Percentiles rank a stretch among this genome's conserved stretches.
These are phyloP conservation scores for Brachymystax lenok DNA, from an alignment of 2,797 vertebrate genomes.

Conservation along the genomic window DNA sequence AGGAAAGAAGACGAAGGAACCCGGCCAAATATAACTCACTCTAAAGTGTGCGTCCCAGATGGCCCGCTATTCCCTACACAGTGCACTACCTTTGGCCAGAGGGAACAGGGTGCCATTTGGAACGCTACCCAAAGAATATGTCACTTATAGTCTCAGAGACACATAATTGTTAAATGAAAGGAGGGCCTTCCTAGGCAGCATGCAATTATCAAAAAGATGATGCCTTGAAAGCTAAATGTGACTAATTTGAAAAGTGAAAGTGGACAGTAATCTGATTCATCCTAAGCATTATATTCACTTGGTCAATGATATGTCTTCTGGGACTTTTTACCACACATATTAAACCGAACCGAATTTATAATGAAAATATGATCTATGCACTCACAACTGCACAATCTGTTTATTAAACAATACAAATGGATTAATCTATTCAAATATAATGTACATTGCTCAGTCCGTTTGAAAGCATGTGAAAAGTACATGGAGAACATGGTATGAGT, in stretches of 20 bases:
- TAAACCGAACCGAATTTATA: constrained; percentile 26
- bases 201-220: constrained; percentile 64
- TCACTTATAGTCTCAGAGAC: constrained; percentile 51
- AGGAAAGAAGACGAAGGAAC: constrained; percentile 52
- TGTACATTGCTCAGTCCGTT: too few relatives aligned
- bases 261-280: constrained; percentile 58
- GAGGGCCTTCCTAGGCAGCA: constrained; percentile 54
- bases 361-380: constrained; percentile 41
- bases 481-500: too few relatives aligned
- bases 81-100: not conserved
- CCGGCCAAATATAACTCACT: constrained; percentile 60
- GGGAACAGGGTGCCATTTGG: not conserved
- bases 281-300: constrained; percentile 50
- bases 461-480: too few relatives aligned
- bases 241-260: constrained; percentile 61
- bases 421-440: too few relatives aligned
- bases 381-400: too few relatives aligned
- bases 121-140: constrained; percentile 29
- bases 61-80: not conserved
- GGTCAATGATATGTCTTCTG: constrained; percentile 58
- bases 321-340: constrained; percentile 22
- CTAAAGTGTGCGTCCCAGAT: constrained; percentile 16
- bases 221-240: constrained; percentile 49
- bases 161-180: constrained; percentile 58
- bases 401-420: too few relatives aligned